Conservation (phyloP, 2,888 invertebrate genomes). For the Neoitamus cyanurus region DNA sequence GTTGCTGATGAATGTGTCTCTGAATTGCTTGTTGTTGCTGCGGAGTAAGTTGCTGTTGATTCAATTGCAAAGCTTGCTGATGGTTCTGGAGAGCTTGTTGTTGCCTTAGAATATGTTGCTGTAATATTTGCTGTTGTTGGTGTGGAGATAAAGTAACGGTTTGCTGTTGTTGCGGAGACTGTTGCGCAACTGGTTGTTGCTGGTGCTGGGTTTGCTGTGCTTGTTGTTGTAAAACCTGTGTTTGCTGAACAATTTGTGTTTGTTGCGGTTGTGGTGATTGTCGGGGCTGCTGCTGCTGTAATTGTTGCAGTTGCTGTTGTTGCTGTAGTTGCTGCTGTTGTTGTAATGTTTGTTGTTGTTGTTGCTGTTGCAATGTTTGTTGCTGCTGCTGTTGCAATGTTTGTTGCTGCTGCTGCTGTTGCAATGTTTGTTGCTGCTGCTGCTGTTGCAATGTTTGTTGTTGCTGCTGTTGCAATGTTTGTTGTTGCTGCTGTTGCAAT, state of each 20-base stretch:
- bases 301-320: constrained; percentile 7
- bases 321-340: constrained; percentile 20
- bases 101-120: constrained; percentile 59
- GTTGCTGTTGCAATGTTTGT: constrained; percentile 56
- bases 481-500: constrained; percentile 55
- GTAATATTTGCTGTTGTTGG: constrained; percentile 59
- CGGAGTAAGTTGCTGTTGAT: constrained; percentile 60
- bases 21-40: constrained; percentile 66
- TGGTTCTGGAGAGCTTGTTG: constrained; percentile 51
- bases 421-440: constrained; percentile 58
- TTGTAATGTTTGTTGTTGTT: constrained; percentile 52
- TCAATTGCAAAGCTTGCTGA: constrained; percentile 60
- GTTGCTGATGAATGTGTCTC: constrained; percentile 71
- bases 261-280: constrained; percentile 69
- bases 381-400: constrained; percentile 53
- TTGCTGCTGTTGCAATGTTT: constrained; percentile 50
- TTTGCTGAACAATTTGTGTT: constrained; percentile 66
- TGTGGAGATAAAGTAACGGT: constrained; percentile 60
- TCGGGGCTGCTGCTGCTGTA: constrained; percentile 72
- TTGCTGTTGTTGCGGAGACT: constrained; percentile 59
- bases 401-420: constrained; percentile 55
- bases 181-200: constrained; percentile 54
- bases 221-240: constrained; percentile 58
- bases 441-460: constrained; percentile 40
- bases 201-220: constrained; percentile 55